phyloP scores from a whole-genome alignment of 2,888 invertebrate species.

The Drosophila seclusa region DNA sequence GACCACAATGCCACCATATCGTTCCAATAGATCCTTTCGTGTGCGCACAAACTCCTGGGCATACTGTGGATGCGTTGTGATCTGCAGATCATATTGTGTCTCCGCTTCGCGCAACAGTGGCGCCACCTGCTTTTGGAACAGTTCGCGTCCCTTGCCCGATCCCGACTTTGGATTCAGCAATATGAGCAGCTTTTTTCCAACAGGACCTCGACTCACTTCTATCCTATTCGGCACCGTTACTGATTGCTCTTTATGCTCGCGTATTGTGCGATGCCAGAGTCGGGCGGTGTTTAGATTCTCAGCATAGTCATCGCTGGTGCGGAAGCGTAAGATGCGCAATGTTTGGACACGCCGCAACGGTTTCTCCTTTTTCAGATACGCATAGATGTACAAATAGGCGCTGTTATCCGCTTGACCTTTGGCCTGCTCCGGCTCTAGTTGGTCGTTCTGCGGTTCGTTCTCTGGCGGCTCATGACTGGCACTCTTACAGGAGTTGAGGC shows the following conservation, averaged over 20 bases:
- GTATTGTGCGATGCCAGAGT: constrained; percentile 91
- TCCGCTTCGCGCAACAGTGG: constrained; percentile 95
- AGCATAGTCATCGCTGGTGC: constrained; percentile 92
- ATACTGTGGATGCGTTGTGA: constrained; percentile 94
- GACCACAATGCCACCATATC: constrained; percentile 88
- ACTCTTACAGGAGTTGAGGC: constrained; percentile 89
- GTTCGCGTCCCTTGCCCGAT: constrained; percentile 93
- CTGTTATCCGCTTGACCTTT: constrained; percentile 88
- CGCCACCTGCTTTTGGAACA: constrained; percentile 93
- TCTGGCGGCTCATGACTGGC: constrained; percentile 78
- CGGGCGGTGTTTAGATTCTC: constrained; percentile 93
- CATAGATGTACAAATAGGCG: constrained; percentile 94
- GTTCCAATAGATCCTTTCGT: constrained; percentile 87
- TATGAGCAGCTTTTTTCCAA: constrained; percentile 87
- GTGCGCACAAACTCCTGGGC: constrained; percentile 91
- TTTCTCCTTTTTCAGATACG: constrained; percentile 90
- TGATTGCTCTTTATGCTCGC: constrained; percentile 86
- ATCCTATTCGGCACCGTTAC: constrained; percentile 3
- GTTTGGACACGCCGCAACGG: constrained; percentile 91
- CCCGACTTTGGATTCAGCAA: constrained; percentile 98
- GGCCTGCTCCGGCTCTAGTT: constrained; percentile 69
- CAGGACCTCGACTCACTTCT: background rate
- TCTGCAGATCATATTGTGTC: constrained; percentile 93
- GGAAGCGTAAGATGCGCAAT: constrained; percentile 92
- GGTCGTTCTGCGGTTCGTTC: constrained; percentile 17